phyloP scores from a whole-genome alignment of 2,797 vertebrate genomes.

The Melanotaenia trifasciata region DNA sequence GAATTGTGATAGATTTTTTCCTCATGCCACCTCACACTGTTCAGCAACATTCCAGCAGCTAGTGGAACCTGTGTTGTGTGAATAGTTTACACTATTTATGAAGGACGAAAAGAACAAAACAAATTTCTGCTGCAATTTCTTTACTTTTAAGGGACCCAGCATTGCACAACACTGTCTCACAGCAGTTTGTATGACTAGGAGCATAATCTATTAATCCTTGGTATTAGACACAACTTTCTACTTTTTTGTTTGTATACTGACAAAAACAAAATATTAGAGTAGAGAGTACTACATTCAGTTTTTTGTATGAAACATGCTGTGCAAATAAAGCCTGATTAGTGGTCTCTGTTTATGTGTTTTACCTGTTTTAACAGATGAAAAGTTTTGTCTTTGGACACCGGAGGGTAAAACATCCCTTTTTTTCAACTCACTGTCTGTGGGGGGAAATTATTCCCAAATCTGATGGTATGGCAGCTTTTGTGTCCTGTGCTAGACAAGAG shows the following conservation, averaged over 20 bases:
- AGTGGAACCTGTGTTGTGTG: slow-evolving; percentile 13
- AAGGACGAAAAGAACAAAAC: slow-evolving; percentile 2
- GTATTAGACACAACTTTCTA: not conserved
- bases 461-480: not conserved
- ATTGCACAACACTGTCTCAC: not conserved
- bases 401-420: not conserved
- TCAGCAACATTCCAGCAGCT: slow-evolving; percentile 25
- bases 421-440: too few species aligned
- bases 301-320: too few species aligned
- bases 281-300: too few species aligned
- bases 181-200: not conserved
- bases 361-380: not conserved
- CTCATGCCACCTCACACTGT: slow-evolving; percentile 8
- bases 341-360: not conserved
- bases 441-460: too few species aligned
- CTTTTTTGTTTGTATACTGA: not conserved
- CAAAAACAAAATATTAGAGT: not conserved
- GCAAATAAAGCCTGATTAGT: not conserved
- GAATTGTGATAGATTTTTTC: slow-evolving; percentile 40
- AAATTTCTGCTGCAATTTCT: not conserved
- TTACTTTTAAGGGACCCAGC: not conserved
- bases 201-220: not conserved
- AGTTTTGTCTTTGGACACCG: not conserved
- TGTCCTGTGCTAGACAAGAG: not conserved
- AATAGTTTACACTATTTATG: slow-evolving; percentile 5